Base-by-base conservation (phyloP, 2,113 vertebrate species). In the Chaetodon trifascialis region DNA sequence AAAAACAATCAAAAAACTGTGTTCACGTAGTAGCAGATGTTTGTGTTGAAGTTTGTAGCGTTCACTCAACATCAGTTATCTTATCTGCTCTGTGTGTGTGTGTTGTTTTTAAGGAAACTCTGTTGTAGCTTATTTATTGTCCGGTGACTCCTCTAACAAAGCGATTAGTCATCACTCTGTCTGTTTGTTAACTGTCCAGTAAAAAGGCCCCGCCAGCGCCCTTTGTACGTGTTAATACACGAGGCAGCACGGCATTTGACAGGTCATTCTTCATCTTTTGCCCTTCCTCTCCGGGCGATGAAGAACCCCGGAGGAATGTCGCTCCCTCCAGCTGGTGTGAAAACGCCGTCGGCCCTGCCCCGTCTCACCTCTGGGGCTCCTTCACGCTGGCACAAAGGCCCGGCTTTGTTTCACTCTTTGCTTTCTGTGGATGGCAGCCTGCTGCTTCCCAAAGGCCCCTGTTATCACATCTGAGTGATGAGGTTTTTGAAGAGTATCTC, bases 311-410 rank as follows among this genome's bases (percentile, higher is more conserved):
- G 64, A 83, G 91, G 88, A 90, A 92, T 92, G 87, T 42, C 16
- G 62, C 49, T 67, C 80, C 75, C 30, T 81, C 82, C 83, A 70
- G 71, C 72, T 23, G 73, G 69, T 90, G 88, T 83, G 88, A 92
- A 84, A 88, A 36, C 11, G 36, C 71, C 4, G 10, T 73, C 68
- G 49, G 77, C 52, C 65, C 30, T 63, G 93, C 86, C 52, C 86
- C 91, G 82, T 83, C 60, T 80, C 85, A 86, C 88, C 86, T 90
- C 81, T 71, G 65, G 71, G 83, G 56, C 84, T 86, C 74, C 73
- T 60, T 89, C 78, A 66, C 76, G 76, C 71, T 74, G 84, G 78
- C 86, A 91, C 82, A 89, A 91, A 92, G 86, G 59, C 55, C 78
- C 68, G 2, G 16, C 84, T 86, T 93, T 93, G 89, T 92, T 82